A percentile compares a stretch with the other conserved stretches of the same genome.
These are phyloP conservation scores for Mesodorylaimus sp. DNA, from an alignment of 2,888 invertebrate species.

Conservation along the genomic window DNA sequence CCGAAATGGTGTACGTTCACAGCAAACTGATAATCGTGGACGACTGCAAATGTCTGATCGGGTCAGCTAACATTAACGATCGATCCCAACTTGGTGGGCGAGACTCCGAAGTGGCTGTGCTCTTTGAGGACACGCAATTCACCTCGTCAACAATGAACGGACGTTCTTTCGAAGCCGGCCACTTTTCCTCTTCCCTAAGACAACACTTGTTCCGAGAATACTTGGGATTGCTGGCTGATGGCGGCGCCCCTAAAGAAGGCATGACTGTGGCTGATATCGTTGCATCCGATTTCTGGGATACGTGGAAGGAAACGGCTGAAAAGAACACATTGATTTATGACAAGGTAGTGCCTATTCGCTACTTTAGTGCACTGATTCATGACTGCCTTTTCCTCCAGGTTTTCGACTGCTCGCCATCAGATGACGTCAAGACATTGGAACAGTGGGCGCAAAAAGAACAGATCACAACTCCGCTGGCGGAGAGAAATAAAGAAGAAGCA, in stretches of 20 bases:
- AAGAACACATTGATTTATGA: slow-evolving; percentile 74
- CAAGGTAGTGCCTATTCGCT: slow-evolving; percentile 39
- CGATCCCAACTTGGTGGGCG: slow-evolving; percentile 77
- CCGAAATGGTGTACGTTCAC: slow-evolving; percentile 89
- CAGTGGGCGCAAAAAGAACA: slow-evolving; percentile 53
- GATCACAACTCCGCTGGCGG: slow-evolving; percentile 47
- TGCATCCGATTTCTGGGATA: slow-evolving; percentile 49
- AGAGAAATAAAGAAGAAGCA: too few species aligned
- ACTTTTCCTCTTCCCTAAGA: slow-evolving; percentile 63
- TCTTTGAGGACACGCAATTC: slow-evolving; percentile 50
- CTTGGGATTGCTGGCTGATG: slow-evolving; percentile 45
- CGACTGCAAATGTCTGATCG: slow-evolving; percentile 72
- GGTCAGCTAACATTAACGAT: slow-evolving; percentile 95
- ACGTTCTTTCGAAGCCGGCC: slow-evolving; percentile 56
- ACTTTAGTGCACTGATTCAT: too few species aligned
- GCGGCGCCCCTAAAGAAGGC: too few species aligned
- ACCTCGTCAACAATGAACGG: slow-evolving; percentile 64
- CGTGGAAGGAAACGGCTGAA: slow-evolving; percentile 59
- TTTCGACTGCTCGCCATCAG: slow-evolving; percentile 72
- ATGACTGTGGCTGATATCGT: slow-evolving; percentile 62
- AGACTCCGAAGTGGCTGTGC: slow-evolving; percentile 60
- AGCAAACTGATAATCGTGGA: slow-evolving; percentile 88
- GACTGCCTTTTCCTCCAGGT: too few species aligned
- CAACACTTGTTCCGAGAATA: slow-evolving; percentile 74
- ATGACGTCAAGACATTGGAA: slow-evolving; percentile 54